Base-by-base conservation (phyloP, 2,888 invertebrate species). In the Troides oblongomaculatus region DNA sequence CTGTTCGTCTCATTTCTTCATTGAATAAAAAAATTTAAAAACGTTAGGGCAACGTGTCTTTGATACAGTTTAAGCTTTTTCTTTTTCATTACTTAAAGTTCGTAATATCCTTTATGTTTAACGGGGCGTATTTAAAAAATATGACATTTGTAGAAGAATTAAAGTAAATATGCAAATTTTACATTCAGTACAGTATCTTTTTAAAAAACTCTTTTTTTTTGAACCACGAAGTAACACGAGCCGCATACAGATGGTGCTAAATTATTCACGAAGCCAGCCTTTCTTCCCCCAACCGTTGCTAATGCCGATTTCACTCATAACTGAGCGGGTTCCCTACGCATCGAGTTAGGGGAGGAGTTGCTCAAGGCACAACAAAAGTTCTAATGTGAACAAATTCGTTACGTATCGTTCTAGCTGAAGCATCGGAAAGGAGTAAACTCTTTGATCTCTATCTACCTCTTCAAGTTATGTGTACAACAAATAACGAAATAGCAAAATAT, bases 241-340 rank as follows among this genome's bases (percentile, higher is more conserved):
- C 62, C 62, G 70, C 58, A 66, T 70, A 66, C 63, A 70, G 70
- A 70, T 70, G 70, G 66, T 62, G 62, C 53, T 66, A 53, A 66
- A 53, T 69, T 65, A 69, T 70, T 70, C 66, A 70, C 62, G 63
- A 66, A 63, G 18, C 43, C 67, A 64, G 64, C 21, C 56, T 23
- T 56, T 36, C 58, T 64, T 65, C 66, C 70, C 70, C 70, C 69
- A 69, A 59, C 62, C 65, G 65, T 59, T 7, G 62, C 70, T 70
- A 70, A 70, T 70, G 70, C 66, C 70, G 70, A 70, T 70, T 70
- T 70, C 63, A 66, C 70, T 70, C 70, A 59, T 59, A 66, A 70
- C 66, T 70, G 69, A 65, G 62, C 65, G 65, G 70, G 63, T 43
- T 59, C 69, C 69, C 58, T 62, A n/a, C 61, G 57, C 50, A 14